These are phyloP conservation scores for Thamnophis sirtalis DNA, from an alignment of 2,113 vertebrate species.

Conservation along the genomic window DNA sequence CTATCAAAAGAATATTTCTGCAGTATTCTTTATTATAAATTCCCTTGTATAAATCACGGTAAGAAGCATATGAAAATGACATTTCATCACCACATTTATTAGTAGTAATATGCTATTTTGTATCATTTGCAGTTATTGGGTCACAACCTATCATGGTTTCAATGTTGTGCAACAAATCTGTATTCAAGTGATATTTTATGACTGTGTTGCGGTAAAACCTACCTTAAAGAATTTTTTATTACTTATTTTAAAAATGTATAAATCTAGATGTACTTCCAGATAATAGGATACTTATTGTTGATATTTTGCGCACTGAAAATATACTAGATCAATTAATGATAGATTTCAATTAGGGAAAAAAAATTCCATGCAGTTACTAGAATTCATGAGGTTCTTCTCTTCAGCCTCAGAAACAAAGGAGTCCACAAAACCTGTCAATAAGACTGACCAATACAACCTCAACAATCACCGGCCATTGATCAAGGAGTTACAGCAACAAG, in stretches of 20 bases:
- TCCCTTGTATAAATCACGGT: background rate
- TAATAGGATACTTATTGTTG: background rate
- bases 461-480: too few relatives aligned
- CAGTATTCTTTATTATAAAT: background rate
- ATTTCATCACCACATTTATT: slow-evolving; percentile 30
- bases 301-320: background rate
- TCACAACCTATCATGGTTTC: slow-evolving; percentile 43
- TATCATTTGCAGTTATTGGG: slow-evolving; percentile 54
- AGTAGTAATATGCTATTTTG: slow-evolving; percentile 54
- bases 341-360: background rate
- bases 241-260: slow-evolving; percentile 35
- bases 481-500: too few relatives aligned
- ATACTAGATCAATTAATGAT: background rate
- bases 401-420: background rate
- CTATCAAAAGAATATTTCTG: background rate
- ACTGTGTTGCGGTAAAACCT: slow-evolving; percentile 37
- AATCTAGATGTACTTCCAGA: slow-evolving; percentile 48
- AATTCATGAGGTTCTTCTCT: background rate
- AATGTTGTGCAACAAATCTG: slow-evolving; percentile 49
- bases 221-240: slow-evolving; percentile 43
- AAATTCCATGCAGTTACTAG: background rate
- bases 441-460: background rate
- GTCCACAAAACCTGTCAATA: background rate
- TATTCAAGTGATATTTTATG: slow-evolving; percentile 48
- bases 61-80: background rate